These are phyloP conservation scores for Margaritifera margaritifera DNA, from an alignment of 2,888 invertebrate species.

Conservation along the genomic window DNA sequence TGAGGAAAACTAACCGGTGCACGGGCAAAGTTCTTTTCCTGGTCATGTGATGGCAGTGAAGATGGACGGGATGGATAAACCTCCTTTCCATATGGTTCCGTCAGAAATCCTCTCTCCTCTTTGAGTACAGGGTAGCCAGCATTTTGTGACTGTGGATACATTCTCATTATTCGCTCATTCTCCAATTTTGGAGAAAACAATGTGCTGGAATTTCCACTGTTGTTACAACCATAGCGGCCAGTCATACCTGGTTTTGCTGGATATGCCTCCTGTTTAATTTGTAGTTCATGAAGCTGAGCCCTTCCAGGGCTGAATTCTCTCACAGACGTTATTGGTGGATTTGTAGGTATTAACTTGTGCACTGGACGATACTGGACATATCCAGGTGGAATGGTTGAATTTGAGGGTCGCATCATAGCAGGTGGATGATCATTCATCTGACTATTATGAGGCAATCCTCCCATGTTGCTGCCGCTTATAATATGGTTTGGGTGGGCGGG, in stretches of 20 bases:
- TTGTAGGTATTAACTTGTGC: constrained; percentile 36
- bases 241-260: constrained; percentile 5
- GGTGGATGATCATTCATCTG: constrained; percentile 12
- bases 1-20: too few relatives aligned
- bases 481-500: too few relatives aligned
- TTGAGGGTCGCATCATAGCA: constrained; percentile 19
- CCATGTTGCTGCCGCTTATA: too few relatives aligned
- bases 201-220: constrained; percentile 5
- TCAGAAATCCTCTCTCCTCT: too few relatives aligned
- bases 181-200: too few relatives aligned
- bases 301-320: constrained; percentile 21
- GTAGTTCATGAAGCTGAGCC: not conserved
- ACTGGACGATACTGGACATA: constrained; percentile 11
- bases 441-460: not conserved
- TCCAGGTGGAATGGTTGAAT: constrained; percentile 16
- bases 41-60: constrained; percentile 2
- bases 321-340: constrained; percentile 30
- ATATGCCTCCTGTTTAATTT: constrained; percentile 2
- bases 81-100: too few relatives aligned
- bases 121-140: not conserved
- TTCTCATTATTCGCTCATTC: too few relatives aligned
- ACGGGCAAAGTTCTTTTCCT: not conserved
- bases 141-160: constrained; percentile 1
- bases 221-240: constrained; percentile 2
- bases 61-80: constrained; percentile 1